Conservation (phyloP, 2,888 invertebrate genomes). For the Mesopsocus fuscifrons region DNA sequence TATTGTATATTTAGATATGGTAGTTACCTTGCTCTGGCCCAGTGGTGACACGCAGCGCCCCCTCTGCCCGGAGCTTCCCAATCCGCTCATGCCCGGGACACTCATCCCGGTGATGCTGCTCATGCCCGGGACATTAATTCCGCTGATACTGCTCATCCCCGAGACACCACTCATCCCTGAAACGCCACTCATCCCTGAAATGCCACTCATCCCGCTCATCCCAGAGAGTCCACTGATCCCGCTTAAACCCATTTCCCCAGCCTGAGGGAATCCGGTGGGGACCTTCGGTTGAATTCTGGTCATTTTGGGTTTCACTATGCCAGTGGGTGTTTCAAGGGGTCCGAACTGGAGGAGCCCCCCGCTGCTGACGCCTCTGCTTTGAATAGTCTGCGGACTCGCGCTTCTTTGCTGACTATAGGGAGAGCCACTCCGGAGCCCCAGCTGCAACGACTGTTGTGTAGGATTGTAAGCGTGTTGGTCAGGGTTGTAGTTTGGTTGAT, state of each 20-base stretch:
- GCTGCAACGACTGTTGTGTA: not conserved
- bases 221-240: too few relatives aligned
- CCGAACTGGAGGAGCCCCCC: not conserved
- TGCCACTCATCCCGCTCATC: too few relatives aligned
- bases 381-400: not conserved
- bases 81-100: not conserved
- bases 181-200: too few relatives aligned
- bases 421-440: not conserved
- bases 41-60: constrained; percentile 1
- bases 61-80: not conserved
- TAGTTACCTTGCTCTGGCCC: constrained; percentile 5
- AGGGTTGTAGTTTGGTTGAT: not conserved
- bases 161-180: too few relatives aligned
- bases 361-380: not conserved
- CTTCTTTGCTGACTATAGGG: not conserved
- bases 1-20: too few relatives aligned
- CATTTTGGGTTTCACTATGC: constrained; percentile 4
- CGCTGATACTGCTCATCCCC: too few relatives aligned
- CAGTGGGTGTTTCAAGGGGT: constrained; percentile 1
- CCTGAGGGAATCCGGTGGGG: not conserved
- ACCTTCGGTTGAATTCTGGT: constrained; percentile 6
- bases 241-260: not conserved
- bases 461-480: too few relatives aligned
- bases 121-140: too few relatives aligned
- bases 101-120: not conserved